Conservation (phyloP, 2,797 vertebrate species). For the Tragelaphus oryx region DNA sequence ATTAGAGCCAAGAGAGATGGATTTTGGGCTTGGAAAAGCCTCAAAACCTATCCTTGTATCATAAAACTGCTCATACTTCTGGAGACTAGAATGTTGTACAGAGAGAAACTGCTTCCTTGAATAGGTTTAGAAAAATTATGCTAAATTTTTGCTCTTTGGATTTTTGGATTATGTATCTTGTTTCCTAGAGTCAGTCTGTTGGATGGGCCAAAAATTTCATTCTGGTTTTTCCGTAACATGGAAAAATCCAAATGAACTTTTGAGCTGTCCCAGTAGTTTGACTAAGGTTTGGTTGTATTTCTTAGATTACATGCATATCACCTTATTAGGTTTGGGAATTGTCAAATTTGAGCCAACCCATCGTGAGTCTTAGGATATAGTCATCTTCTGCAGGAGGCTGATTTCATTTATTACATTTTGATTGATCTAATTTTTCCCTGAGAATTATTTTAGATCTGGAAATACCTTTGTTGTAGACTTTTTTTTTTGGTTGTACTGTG, state of each 20-base stretch:
- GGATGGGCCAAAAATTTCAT: neutral
- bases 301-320: neutral
- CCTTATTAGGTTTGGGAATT: neutral
- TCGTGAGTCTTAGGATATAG: neutral
- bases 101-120: neutral
- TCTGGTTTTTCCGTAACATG: neutral
- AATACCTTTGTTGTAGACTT: neutral
- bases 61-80: constrained; percentile 18
- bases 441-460: neutral
- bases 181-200: neutral
- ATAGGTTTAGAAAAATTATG: neutral
- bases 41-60: neutral
- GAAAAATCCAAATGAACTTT: neutral
- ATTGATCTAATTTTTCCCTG: neutral
- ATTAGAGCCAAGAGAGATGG: neutral
- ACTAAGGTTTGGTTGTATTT: neutral
- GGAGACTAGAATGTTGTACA: neutral
- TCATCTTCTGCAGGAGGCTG: neutral
- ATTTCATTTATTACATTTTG: neutral
- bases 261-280: neutral
- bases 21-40: neutral
- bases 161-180: neutral
- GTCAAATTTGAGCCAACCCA: neutral
- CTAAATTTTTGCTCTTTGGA: neutral
- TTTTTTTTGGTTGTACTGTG: neutral